Evolutionary conservation across 2,797 vertebrate genomes (phyloP).

Genomic region (Acomys russatus): DNA sequence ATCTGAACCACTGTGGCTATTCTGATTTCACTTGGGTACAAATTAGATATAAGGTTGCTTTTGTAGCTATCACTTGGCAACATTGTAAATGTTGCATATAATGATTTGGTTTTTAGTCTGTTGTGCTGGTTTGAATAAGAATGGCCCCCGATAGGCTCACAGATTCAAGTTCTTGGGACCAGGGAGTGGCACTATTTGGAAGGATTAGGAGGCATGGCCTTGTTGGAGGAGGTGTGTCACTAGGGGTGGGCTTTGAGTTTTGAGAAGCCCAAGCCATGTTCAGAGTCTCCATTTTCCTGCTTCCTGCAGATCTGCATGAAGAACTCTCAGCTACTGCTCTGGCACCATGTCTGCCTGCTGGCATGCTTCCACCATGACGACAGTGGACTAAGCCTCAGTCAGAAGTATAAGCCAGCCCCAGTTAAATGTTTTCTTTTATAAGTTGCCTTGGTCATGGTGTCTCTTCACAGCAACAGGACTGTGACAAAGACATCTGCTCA

Average conservation of each 20-base stretch:
- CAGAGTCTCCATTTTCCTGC: neutral
- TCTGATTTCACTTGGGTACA: conserved; percentile 8
- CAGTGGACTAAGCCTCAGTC: neutral
- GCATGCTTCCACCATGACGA: neutral
- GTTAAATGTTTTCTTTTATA: neutral
- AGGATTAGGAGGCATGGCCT: neutral
- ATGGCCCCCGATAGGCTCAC: neutral
- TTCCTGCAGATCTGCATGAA: neutral
- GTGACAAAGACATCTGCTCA: conserved; percentile 1
- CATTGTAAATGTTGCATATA: neutral
- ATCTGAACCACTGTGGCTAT: neutral
- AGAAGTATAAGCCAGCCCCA: neutral
- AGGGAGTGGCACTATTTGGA: neutral
- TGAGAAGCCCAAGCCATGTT: neutral
- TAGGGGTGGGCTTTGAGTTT: neutral
- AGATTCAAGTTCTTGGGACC: neutral
- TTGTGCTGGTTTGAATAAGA: neutral
- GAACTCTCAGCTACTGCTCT: neutral
- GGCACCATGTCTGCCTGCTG: neutral
- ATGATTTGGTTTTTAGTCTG: neutral
- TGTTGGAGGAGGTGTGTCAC: neutral
- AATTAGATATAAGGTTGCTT: neutral
- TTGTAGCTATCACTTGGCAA: neutral
- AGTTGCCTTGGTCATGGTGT: neutral
- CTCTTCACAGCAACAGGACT: neutral